Evolutionary conservation across 2,888 invertebrate species (phyloP), one percentile per base, ranked within the genome.

Genomic region (Pheosia gnoma): DNA sequence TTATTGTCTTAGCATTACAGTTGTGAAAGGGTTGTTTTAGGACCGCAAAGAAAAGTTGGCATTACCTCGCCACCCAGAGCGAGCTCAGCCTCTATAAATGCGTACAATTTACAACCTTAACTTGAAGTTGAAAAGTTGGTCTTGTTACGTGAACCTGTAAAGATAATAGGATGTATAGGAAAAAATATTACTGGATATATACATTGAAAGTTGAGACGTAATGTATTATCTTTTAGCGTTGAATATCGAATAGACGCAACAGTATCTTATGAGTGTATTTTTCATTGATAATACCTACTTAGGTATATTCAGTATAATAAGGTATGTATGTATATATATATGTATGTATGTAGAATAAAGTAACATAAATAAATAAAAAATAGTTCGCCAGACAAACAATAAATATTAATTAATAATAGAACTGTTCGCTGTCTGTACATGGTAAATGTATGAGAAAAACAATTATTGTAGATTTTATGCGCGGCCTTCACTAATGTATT

Each of bases 31-130:
- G 6, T 0, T 39, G 38, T 59, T 62, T 61, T 8, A 36, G 51
- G 10, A 38, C 4, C 3, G 59, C 43, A 65, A 47, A 63, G n/a
- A 65, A 58, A 57, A 8, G 9, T 51, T 56, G 60, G 70, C 58
- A 45, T 59, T 43, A 62, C 37, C 67, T 68, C 80, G 86, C 91
- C 91, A 91, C 91, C 91, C 91, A 91, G 84, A 83, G 88, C 85
- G 90, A 77, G 71, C 80, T 78, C 80, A 80, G 84, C 79, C 81
- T 81, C 89, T 87, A 90, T 90, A 91, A 91, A 91, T 87, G 91
- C 80, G 78, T 81, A 86, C 89, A 87, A 90, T 91, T 91, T 91
- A 90, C 87, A 87, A 87, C 86, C 83, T 85, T 87, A 85, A 85
- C 80, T 83, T 85, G 84, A 88, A 87, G 86, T 89, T 89, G 89